Evolutionary conservation across 1,140 invertebrate genomes (phyloP).

Genomic region (Camponotus pennsylvanicus): DNA sequence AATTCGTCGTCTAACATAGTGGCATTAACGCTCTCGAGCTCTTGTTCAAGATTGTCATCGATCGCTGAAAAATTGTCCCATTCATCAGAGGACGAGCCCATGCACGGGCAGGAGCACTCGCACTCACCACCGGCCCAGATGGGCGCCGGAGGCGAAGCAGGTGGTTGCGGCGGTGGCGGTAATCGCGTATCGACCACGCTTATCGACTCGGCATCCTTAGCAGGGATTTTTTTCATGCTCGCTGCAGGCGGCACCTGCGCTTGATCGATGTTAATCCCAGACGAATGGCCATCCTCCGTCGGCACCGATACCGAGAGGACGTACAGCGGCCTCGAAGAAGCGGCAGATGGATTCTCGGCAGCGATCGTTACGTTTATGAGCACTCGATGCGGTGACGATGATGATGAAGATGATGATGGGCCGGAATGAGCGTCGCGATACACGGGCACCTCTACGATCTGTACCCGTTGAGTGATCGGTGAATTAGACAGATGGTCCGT

Average conservation of each 20-base stretch:
- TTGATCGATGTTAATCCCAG: conserved; percentile 49
- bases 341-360: conserved; percentile 86
- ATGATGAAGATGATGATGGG: conserved; percentile 28
- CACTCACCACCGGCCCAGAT: conserved; percentile 89
- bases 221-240: conserved; percentile 75
- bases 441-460: conserved; percentile 70
- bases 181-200: conserved; percentile 57
- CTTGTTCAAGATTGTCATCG: conserved; percentile 62
- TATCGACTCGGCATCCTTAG: conserved; percentile 59
- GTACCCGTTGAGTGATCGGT: conserved; percentile 58
- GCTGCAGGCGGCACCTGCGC: conserved; percentile 17
- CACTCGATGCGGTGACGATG: conserved; percentile 83
- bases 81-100: conserved; percentile 84
- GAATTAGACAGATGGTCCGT: not conserved
- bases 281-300: conserved; percentile 84
- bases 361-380: conserved; percentile 92
- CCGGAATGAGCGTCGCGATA: conserved; percentile 2
- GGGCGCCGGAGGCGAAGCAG: conserved; percentile 77
- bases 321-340: conserved; percentile 89
- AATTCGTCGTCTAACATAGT: conserved; percentile 26
- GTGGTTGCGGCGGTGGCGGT: conserved; percentile 73
- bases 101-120: conserved; percentile 91
- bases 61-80: conserved; percentile 80
- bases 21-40: conserved; percentile 14
- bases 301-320: conserved; percentile 91